These are phyloP conservation scores for Acanthisitta chloris DNA, from an alignment of 2,113 vertebrate genomes.

Conservation along the genomic window DNA sequence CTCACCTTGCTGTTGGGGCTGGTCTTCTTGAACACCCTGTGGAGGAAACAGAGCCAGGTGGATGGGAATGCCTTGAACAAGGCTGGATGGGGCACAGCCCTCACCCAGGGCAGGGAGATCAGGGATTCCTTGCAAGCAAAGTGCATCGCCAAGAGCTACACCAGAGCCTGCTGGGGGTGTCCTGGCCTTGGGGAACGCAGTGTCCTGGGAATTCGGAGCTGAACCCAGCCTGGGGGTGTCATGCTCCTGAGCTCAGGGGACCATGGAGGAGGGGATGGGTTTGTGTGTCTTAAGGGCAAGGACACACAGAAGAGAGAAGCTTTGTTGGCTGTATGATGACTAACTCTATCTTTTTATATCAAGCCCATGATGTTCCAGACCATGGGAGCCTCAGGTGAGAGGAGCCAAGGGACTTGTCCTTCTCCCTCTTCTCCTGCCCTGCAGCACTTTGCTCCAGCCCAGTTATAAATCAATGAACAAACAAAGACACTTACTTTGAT, in stretches of 20 bases:
- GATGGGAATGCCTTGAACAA: neutral
- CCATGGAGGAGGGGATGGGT: neutral
- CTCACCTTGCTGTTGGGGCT: conserved; percentile 82
- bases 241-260: neutral
- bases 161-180: fast-evolving
- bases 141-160: fast-evolving
- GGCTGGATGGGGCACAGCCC: neutral
- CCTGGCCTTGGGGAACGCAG: neutral
- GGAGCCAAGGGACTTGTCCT: fast-evolving
- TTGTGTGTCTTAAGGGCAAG: neutral
- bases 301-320: neutral
- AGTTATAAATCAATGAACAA: neutral
- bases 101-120: neutral
- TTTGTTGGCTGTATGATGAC: fast-evolving
- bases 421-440: neutral
- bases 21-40: conserved; percentile 89
- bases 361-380: neutral
- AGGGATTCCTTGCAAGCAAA: neutral
- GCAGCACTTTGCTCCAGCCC: neutral
- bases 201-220: neutral
- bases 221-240: neutral
- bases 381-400: fast-evolving
- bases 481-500: conserved; percentile 18
- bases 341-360: fast-evolving
- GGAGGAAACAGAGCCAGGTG: neutral